Conservation (phyloP, 2,797 vertebrate species). For the Cryptoblepharus egeriae region DNA sequence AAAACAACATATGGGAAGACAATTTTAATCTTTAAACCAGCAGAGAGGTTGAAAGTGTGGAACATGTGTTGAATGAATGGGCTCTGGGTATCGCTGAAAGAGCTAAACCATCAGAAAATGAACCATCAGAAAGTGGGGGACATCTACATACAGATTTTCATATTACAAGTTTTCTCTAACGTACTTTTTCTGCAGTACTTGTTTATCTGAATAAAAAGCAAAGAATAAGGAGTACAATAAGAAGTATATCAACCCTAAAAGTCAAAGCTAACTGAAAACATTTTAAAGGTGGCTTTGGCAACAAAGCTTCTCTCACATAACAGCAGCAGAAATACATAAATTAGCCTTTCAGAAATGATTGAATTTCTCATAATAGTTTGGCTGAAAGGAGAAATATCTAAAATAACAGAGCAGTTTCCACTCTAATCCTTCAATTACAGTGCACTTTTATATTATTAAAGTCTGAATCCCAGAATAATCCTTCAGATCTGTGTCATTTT, state of each 20-base stretch:
- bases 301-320: slow-evolving; percentile 37
- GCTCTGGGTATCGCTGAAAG: too few relatives aligned
- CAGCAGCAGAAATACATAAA: slow-evolving; percentile 30
- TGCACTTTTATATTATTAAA: slow-evolving; percentile 64
- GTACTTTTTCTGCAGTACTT: neutral
- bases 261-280: slow-evolving; percentile 32
- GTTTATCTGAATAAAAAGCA: neutral
- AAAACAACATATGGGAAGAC: too few relatives aligned
- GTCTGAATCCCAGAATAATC: slow-evolving; percentile 60
- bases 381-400: neutral
- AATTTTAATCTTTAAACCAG: too few relatives aligned
- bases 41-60: too few relatives aligned
- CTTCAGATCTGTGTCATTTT: slow-evolving; percentile 54
- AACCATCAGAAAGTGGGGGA: too few relatives aligned
- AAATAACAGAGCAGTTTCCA: slow-evolving; percentile 25
- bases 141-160: neutral
- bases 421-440: slow-evolving; percentile 66
- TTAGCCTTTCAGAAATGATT: slow-evolving; percentile 24
- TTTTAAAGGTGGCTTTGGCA: slow-evolving; percentile 25
- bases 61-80: too few relatives aligned
- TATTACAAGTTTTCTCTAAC: neutral
- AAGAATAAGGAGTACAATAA: too few relatives aligned
- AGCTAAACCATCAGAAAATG: too few relatives aligned
- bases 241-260: slow-evolving; percentile 18
- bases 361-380: slow-evolving; percentile 19